Evolutionary conservation across 2,797 vertebrate species (phyloP).

Genomic region (Enteromius anoplus): DNA sequence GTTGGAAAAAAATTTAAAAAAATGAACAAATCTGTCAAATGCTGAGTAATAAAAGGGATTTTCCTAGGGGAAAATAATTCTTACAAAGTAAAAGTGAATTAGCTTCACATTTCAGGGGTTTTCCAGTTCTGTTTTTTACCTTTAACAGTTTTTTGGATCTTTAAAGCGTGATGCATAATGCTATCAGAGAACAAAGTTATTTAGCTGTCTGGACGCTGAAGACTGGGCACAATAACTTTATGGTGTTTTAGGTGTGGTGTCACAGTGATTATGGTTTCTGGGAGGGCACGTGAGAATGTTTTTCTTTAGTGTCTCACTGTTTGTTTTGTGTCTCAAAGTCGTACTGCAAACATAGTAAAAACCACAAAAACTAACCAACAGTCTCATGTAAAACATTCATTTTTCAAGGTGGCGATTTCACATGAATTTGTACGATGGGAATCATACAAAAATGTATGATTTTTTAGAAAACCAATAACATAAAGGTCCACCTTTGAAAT

Average conservation of each 20-base stretch:
- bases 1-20: neutral
- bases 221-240: constrained; percentile 19
- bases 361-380: neutral
- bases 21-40: neutral
- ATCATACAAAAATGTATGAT: neutral
- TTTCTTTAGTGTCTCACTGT: neutral
- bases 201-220: neutral
- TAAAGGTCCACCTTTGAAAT: neutral
- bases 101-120: neutral
- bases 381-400: neutral
- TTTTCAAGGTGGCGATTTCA: neutral
- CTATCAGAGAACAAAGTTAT: constrained; percentile 1
- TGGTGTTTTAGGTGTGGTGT: constrained; percentile 29
- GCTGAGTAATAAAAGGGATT: constrained; percentile 9
- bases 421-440: neutral
- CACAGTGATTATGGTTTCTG: neutral
- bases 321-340: neutral
- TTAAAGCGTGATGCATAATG: neutral
- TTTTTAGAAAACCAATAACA: neutral
- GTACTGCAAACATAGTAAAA: neutral
- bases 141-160: neutral
- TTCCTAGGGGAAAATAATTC: neutral
- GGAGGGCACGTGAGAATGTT: neutral
- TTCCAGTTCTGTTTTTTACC: neutral
- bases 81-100: neutral